These are phyloP conservation scores for Jacana jacana DNA, from an alignment of 2,113 vertebrate genomes.

Conservation along the genomic window DNA sequence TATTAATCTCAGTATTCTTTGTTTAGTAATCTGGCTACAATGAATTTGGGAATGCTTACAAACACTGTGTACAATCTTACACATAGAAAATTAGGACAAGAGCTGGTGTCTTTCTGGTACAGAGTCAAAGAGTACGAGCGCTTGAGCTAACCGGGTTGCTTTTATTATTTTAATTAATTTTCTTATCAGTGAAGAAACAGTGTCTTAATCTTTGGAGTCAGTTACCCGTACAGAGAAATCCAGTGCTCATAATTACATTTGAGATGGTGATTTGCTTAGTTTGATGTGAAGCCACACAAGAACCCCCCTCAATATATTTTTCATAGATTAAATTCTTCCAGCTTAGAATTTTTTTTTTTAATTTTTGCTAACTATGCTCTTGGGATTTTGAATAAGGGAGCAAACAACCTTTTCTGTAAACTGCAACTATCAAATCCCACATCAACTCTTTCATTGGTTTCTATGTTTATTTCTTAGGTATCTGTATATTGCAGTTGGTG, in stretches of 20 bases:
- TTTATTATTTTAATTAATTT: conserved; percentile 3
- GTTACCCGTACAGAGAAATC: not conserved
- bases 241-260: not conserved
- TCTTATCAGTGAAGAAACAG: not conserved
- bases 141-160: not conserved
- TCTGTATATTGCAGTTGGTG: not conserved
- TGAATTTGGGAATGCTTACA: not conserved
- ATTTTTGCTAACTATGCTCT: not conserved
- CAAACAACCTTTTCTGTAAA: not conserved
- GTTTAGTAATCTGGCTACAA: not conserved
- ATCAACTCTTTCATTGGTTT: not conserved
- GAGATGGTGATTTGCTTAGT: not conserved
- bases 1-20: not conserved
- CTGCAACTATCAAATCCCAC: not conserved
- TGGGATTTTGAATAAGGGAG: not conserved
- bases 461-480: not conserved
- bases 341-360: too few species aligned
- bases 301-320: not conserved
- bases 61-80: not conserved
- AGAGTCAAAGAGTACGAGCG: not conserved
- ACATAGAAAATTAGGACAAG: not conserved
- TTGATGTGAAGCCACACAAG: not conserved
- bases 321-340: not conserved
- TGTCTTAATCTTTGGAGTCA: not conserved
- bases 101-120: not conserved